Evolutionary conservation across 1,140 invertebrate genomes (phyloP).

Genomic region (Tetramorium alpestre): DNA sequence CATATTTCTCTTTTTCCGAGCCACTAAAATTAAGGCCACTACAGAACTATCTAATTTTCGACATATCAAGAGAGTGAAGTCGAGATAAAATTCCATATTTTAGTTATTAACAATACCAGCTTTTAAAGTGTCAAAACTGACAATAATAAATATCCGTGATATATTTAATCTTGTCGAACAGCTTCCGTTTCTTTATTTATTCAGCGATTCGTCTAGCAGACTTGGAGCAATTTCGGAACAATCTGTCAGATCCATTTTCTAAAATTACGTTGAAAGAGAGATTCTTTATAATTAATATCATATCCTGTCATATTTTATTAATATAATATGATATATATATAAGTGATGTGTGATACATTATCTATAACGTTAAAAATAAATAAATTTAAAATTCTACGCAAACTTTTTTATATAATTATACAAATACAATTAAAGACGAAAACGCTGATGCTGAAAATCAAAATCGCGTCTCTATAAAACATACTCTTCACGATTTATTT

Average conservation of each 20-base stretch:
- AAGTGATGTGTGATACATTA: not conserved
- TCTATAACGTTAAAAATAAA: not conserved
- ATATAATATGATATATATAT: not conserved
- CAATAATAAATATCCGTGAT: not conserved
- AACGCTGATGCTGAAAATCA: not conserved
- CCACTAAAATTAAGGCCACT: not conserved
- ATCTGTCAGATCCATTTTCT: not conserved
- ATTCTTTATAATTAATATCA: not conserved
- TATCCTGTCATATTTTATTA: not conserved
- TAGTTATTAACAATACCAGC: not conserved
- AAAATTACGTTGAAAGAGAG: not conserved
- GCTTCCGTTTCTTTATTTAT: slow-evolving; percentile 19
- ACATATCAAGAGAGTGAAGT: not conserved
- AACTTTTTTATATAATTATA: not conserved
- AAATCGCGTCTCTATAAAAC: not conserved
- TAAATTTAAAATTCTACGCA: not conserved
- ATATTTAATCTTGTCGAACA: not conserved
- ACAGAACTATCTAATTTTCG: not conserved
- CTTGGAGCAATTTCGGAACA: not conserved
- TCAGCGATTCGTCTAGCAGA: not conserved
- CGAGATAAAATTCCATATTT: not conserved
- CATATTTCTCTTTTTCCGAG: no score
- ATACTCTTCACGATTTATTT: not conserved
- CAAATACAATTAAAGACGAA: not conserved
- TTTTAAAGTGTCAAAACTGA: not conserved